These are phyloP conservation scores for Petaurus breviceps DNA, from an alignment of 2,113 vertebrate genomes.

Conservation along the genomic window DNA sequence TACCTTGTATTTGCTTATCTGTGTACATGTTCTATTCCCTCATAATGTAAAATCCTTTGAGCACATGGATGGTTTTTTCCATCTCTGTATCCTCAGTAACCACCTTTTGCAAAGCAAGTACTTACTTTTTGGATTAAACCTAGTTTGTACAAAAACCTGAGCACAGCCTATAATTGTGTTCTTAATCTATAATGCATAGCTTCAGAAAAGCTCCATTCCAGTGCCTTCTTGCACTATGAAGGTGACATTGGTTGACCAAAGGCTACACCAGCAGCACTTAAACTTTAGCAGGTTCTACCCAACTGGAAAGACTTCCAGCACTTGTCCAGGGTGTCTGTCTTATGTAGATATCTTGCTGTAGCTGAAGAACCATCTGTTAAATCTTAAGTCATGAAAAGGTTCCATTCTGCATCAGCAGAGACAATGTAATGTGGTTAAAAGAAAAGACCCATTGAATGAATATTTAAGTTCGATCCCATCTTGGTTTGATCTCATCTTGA, in stretches of 20 bases:
- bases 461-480: too few species aligned
- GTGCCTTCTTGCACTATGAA: neutral
- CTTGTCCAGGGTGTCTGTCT: too few species aligned
- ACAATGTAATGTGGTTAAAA: too few species aligned
- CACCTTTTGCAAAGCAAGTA: neutral
- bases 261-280: neutral
- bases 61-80: neutral
- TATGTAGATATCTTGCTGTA: neutral
- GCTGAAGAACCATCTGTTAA: neutral
- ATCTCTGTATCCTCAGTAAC: neutral
- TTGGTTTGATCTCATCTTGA: too few species aligned
- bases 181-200: neutral
- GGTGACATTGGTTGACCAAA: neutral
- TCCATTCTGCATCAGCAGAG: too few species aligned
- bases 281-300: neutral
- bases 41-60: neutral
- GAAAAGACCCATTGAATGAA: too few species aligned
- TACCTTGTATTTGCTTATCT: neutral
- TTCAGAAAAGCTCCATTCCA: neutral
- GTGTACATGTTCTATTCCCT: neutral
- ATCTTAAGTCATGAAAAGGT: too few species aligned
- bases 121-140: neutral
- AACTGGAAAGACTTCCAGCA: neutral
- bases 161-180: neutral
- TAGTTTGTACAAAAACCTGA: neutral